A percentile compares a stretch with the other conserved stretches of the same genome.
phyloP scores from a whole-genome alignment of 2,113 vertebrate genomes.

The Dunckerocampus dactyliophorus region DNA sequence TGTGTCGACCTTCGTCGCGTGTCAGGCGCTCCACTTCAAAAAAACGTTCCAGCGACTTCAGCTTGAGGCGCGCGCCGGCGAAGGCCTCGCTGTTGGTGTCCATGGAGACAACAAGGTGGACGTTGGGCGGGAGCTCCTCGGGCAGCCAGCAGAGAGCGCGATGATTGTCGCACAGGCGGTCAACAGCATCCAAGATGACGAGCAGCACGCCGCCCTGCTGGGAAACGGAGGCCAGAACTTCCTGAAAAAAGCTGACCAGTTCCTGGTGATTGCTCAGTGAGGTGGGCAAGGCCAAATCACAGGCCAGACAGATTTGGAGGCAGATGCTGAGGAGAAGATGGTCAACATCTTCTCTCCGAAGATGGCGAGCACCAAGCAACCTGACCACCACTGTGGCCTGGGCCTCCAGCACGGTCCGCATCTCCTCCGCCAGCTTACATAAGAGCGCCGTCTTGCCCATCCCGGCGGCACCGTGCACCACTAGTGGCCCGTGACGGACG shows the following conservation, averaged over 20 bases:
- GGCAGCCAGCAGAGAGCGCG: slow-evolving; percentile 72
- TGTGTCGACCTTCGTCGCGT: slow-evolving; percentile 52
- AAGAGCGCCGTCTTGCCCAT: slow-evolving; percentile 77
- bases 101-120: slow-evolving; percentile 75
- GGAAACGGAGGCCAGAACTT: slow-evolving; percentile 66
- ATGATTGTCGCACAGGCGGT: slow-evolving; percentile 59
- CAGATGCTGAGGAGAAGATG: slow-evolving; percentile 70
- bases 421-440: slow-evolving; percentile 67
- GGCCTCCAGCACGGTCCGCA: slow-evolving; percentile 45
- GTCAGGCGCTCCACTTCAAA: slow-evolving; percentile 69
- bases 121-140: slow-evolving; percentile 62
- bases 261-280: slow-evolving; percentile 54
- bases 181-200: slow-evolving; percentile 75
- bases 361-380: slow-evolving; percentile 67
- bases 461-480: slow-evolving; percentile 70
- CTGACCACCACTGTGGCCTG: slow-evolving; percentile 51
- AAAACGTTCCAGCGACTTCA: slow-evolving; percentile 34
- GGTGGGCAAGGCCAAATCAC: slow-evolving; percentile 61
- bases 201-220: slow-evolving; percentile 60
- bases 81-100: slow-evolving; percentile 44
- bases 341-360: slow-evolving; percentile 54
- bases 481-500: slow-evolving; percentile 55
- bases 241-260: slow-evolving; percentile 67
- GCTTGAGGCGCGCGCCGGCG: slow-evolving; percentile 28
- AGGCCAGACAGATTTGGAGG: slow-evolving; percentile 72